phyloP scores from a whole-genome alignment of 2,888 invertebrate genomes.

The Ophion ventricosus region DNA sequence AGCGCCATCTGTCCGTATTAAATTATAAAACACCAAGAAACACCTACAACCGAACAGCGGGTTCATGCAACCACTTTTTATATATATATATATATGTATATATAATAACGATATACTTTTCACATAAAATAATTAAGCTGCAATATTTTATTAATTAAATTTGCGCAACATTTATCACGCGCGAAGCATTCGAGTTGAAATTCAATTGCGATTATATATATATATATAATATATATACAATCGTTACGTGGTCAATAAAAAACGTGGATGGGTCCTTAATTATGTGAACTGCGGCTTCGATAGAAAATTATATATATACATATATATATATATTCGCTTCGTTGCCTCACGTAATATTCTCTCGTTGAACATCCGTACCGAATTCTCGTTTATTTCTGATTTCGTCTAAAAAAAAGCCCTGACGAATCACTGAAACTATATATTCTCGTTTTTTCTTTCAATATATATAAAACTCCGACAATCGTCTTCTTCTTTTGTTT shows the following conservation, averaged over 20 bases:
- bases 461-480: constrained; percentile 37
- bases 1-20: no score
- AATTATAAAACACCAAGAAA: no score
- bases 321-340: constrained; percentile 36
- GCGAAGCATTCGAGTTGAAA: constrained; percentile 55
- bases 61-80: no score
- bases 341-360: constrained; percentile 52
- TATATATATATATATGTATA: constrained; percentile 12
- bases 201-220: constrained; percentile 22
- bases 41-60: no score
- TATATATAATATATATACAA: constrained; percentile 9
- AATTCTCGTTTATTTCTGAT: constrained; percentile 32
- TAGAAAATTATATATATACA: constrained; percentile 40
- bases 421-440: constrained; percentile 27
- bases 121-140: constrained; percentile 62
- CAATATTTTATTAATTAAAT: constrained; percentile 56
- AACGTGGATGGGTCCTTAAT: constrained; percentile 47
- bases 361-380: constrained; percentile 15
- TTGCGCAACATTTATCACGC: constrained; percentile 57
- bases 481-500: constrained; percentile 32
- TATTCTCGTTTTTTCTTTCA: constrained; percentile 33
- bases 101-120: constrained; percentile 49
- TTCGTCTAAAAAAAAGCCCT: constrained; percentile 22
- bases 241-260: constrained; percentile 55
- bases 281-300: constrained; percentile 42